Percentiles rank a stretch among this genome's conserved stretches.
Conservation (phyloP, 2,888 invertebrate species). For the Urechis unicinctus region DNA sequence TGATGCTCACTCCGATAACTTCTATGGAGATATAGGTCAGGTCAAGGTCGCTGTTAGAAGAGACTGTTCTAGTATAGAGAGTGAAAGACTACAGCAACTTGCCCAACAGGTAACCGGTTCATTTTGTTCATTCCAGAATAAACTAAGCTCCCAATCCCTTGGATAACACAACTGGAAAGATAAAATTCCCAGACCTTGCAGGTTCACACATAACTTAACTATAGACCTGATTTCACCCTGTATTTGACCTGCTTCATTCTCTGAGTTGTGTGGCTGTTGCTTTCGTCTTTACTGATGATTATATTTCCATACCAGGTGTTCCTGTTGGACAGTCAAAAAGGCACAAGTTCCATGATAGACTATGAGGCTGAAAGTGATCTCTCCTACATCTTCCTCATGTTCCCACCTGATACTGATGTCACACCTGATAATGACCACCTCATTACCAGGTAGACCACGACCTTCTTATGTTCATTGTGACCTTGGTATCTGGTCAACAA, state of each 20-base stretch:
- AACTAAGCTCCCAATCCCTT: too few relatives aligned
- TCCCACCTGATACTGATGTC: constrained; percentile 56
- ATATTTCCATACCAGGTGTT: too few relatives aligned
- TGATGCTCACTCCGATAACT: constrained; percentile 84
- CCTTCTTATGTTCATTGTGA: neutral
- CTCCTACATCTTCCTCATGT: constrained; percentile 81
- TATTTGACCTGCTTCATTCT: too few relatives aligned
- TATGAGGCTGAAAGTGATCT: constrained; percentile 62
- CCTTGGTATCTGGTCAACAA: neutral
- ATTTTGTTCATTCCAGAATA: too few relatives aligned
- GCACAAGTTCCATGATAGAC: constrained; percentile 20
- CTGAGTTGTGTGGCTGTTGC: too few relatives aligned
- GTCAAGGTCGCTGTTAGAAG: constrained; percentile 81
- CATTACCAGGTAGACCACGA: constrained; percentile 7
- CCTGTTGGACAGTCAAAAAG: constrained; percentile 58
- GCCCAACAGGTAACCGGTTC: constrained; percentile 73
- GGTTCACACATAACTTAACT: too few relatives aligned
- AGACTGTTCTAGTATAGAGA: constrained; percentile 76
- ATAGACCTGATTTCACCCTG: too few relatives aligned
- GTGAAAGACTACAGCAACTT: constrained; percentile 76
- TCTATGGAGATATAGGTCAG: constrained; percentile 77
- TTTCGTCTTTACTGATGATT: too few relatives aligned
- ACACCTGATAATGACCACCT: constrained; percentile 3
- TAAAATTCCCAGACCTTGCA: too few relatives aligned
- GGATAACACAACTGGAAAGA: too few relatives aligned